Percentiles rank a stretch among this genome's conserved stretches.
Evolutionary conservation across 2,797 vertebrate genomes (phyloP).

Genomic region (Champsocephalus esox): DNA sequence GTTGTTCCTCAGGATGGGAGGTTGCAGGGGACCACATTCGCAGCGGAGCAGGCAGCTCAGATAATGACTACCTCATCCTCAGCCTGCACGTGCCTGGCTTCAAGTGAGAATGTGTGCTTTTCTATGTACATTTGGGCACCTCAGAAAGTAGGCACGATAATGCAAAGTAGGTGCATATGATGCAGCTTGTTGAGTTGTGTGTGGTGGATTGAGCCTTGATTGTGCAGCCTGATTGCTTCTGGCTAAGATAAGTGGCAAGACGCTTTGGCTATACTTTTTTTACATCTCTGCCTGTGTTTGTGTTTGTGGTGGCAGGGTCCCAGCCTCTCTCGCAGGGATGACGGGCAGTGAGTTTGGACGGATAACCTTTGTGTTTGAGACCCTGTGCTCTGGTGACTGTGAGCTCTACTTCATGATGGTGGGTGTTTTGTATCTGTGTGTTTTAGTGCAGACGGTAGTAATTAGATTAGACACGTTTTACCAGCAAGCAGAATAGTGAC

Average conservation of each 20-base stretch:
- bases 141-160: too few species aligned
- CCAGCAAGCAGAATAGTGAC: not conserved
- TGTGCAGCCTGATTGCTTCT: too few species aligned
- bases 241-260: too few species aligned
- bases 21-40: conserved; percentile 95
- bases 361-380: conserved; percentile 96
- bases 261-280: too few species aligned
- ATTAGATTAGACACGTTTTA: conserved; percentile 17
- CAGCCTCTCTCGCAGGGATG: conserved; percentile 90
- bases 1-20: conserved; percentile 90
- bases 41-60: conserved; percentile 92
- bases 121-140: too few species aligned
- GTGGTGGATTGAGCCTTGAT: too few species aligned
- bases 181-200: too few species aligned
- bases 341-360: conserved; percentile 91
- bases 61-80: conserved; percentile 97
- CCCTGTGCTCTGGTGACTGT: conserved; percentile 93
- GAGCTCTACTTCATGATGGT: conserved; percentile 99
- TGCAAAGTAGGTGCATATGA: too few species aligned
- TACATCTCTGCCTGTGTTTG: conserved; percentile 4
- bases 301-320: conserved; percentile 83
- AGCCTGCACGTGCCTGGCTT: conserved; percentile 94
- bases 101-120: conserved; percentile 86
- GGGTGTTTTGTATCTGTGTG: conserved; percentile 43
- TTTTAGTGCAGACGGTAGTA: conserved; percentile 1